Evolutionary conservation across 2,888 invertebrate genomes (phyloP).

Genomic region (Xylophagus ater): DNA sequence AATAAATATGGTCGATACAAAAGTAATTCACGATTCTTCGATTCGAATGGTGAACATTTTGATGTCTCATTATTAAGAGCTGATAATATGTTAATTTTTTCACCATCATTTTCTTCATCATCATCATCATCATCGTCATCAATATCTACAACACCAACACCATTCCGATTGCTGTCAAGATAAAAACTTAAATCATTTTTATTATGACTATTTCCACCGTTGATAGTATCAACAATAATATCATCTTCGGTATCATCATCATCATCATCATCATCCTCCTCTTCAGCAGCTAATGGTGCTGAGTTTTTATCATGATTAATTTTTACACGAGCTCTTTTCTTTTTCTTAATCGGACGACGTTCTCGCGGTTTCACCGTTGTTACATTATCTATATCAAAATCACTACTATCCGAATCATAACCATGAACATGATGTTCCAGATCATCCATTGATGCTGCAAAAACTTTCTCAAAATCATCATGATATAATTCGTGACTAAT

Average conservation of each 20-base stretch:
- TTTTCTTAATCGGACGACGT: not conserved
- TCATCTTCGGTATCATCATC: conserved; percentile 14
- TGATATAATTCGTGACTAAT: no score
- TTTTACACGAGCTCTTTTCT: not conserved
- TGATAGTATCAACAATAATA: conserved; percentile 8
- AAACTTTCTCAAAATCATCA: conserved; percentile 33
- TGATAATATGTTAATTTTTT: conserved; percentile 17
- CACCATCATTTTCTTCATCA: conserved; percentile 16
- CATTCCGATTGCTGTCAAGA: no score
- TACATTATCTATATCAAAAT: conserved; percentile 6
- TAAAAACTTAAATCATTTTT: no score
- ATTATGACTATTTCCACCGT: conserved; percentile 12
- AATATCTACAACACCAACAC: no score
- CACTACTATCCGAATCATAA: conserved; percentile 26
- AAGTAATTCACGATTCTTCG: conserved; percentile 22
- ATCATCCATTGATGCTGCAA: conserved; percentile 36
- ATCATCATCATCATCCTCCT: conserved; percentile 17
- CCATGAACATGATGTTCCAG: conserved; percentile 30
- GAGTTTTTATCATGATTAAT: no score
- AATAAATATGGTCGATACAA: conserved; percentile 37
- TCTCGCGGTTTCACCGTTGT: not conserved
- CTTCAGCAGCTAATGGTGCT: not conserved
- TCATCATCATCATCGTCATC: conserved; percentile 19
- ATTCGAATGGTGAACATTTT: conserved; percentile 21
- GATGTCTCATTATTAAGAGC: conserved; percentile 22